phyloP scores from a whole-genome alignment of 2,113 vertebrate genomes.

The Anarrhichthys ocellatus region DNA sequence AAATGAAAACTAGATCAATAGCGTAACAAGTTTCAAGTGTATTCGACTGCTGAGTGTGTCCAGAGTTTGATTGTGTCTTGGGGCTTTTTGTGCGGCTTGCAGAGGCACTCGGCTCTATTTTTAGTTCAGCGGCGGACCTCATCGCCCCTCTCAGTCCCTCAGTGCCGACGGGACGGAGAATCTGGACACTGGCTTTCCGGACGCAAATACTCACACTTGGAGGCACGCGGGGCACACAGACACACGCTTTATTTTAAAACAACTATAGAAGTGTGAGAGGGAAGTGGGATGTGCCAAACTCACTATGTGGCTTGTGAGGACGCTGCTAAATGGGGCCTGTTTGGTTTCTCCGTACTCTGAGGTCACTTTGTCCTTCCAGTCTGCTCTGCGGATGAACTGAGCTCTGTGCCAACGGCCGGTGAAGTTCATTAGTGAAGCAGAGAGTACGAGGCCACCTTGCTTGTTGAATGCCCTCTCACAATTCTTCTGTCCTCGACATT shows the following conservation, averaged over 20 bases:
- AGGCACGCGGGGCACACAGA: constrained; percentile 21
- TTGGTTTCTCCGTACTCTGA: constrained; percentile 57
- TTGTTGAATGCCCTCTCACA: constrained; percentile 58
- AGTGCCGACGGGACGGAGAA: constrained; percentile 59
- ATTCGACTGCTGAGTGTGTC: constrained; percentile 36
- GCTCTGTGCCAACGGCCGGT: constrained; percentile 55
- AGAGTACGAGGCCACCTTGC: constrained; percentile 64
- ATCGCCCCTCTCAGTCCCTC: constrained; percentile 58
- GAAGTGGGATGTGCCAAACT: constrained; percentile 57
- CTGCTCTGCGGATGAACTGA: constrained; percentile 64
- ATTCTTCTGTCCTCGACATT: constrained; percentile 48
- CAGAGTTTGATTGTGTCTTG: constrained; percentile 56
- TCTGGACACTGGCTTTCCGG: constrained; percentile 60
- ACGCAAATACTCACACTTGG: constrained; percentile 52
- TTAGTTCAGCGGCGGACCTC: constrained; percentile 74
- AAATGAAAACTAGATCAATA: constrained; percentile 16
- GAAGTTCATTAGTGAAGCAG: constrained; percentile 71
- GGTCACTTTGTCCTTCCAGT: constrained; percentile 72
- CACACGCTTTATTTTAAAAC: constrained; percentile 61
- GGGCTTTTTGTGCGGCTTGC: constrained; percentile 64
- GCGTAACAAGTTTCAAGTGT: constrained; percentile 11
- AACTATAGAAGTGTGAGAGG: constrained; percentile 54
- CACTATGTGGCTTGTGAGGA: constrained; percentile 55
- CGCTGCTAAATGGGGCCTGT: constrained; percentile 53
- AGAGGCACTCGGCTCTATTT: constrained; percentile 75